Evolutionary conservation across 1,140 invertebrate genomes (phyloP), one percentile per base, ranked within the genome.

Genomic region (Drosophila ironensis): DNA sequence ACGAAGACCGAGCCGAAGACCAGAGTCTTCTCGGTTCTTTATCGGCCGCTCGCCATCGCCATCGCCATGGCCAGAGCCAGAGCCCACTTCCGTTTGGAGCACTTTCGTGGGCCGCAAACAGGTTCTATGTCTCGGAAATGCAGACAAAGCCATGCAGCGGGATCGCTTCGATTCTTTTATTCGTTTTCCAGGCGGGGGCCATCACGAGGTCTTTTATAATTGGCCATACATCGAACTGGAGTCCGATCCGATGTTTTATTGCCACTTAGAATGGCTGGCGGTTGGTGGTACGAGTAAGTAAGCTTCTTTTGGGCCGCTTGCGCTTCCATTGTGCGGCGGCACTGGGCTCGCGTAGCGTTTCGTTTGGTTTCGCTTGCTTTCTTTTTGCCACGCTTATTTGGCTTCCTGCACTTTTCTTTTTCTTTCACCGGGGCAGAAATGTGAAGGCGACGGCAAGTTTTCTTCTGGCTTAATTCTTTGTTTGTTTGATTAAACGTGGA

Each of bases 401-500:
- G 44, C 44, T 63, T 77, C 63, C 59, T 51, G 38, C 46, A 63
- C 40, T 61, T 61, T 67, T 75, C 64, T 75, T 75, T 75, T 75
- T 75, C 54, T 74, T 74, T 75, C 70, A 51, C 61, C 48, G 30
- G 19, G 28, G 30, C 54, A 38, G 25, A 64, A 48, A 40, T 63
- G 56, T 47, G 30, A 68, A 67, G 60, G 60, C 61, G 25, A 64
- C 61, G 41, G 60, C 38, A 50, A 25, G 47, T 60, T 52, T 63
- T 45, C 40, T 73, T 74, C 72, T 74, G 42, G 70, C 57, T 41
- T 72, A 72, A 72, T 72, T 66, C 63, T 52, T 59, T 69, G 53
- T 76, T 70, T 47, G 67, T 61, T 74, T 86, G 74, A 86, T 86
- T 86, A 80, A 86, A 75, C 77, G 72, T 72, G 74, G 69, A 87